Evolutionary conservation across 2,797 vertebrate species (phyloP).

Genomic region (Acrossocheilus fasciatus): DNA sequence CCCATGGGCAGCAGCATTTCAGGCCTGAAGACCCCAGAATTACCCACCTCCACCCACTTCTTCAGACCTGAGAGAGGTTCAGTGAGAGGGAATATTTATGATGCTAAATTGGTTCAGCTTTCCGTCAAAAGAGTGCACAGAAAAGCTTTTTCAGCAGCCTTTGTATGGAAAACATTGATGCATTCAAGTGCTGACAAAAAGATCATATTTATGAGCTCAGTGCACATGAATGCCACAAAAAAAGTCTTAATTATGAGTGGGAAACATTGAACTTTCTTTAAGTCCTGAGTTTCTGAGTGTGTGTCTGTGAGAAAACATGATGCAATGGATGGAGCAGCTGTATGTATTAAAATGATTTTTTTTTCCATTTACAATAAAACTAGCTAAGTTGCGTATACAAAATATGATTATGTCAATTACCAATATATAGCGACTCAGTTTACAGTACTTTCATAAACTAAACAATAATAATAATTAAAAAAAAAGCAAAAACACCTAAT

Average conservation of each 20-base stretch:
- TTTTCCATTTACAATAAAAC: no score
- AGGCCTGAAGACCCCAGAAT: slow-evolving; percentile 92
- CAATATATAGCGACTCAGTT: no score
- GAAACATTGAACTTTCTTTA: neutral
- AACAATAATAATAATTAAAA: no score
- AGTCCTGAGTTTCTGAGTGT: no score
- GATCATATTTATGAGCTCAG: neutral
- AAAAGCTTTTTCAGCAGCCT: neutral
- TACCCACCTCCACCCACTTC: slow-evolving; percentile 96
- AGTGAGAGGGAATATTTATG: neutral
- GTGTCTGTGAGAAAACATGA: neutral
- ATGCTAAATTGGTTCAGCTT: neutral
- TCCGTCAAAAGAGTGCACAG: no score
- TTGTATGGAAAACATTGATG: neutral
- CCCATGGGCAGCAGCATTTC: slow-evolving; percentile 98
- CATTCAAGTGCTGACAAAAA: neutral
- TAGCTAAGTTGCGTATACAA: no score
- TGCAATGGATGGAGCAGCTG: neutral
- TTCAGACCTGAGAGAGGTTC: slow-evolving; percentile 80
- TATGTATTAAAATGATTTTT: no score
- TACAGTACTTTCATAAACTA: no score
- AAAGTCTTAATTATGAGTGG: neutral
- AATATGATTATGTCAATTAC: no score
- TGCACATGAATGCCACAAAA: neutral
- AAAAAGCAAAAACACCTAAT: no score